Base-by-base conservation (phyloP, 2,113 vertebrate species). In the Garra rufa region DNA sequence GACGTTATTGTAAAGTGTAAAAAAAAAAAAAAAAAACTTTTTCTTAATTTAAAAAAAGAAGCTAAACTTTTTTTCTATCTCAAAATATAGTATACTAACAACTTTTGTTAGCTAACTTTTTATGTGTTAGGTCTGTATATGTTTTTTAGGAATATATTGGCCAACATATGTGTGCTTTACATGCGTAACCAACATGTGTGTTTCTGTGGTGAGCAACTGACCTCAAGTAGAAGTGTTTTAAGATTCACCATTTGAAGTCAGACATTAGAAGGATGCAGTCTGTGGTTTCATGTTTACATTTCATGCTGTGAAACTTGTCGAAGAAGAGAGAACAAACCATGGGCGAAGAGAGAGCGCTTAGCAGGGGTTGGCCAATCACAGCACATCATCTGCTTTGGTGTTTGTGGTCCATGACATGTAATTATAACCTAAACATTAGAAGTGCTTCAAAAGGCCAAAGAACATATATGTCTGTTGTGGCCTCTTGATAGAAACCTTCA, bases 361-460 rank as follows among this genome's bases (percentile, higher is more conserved):
- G 55, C 86, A 70, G 76, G 24, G 78, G 28, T 86, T 85, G 88
- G 78, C 83, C 84, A 83, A 76, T 75, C 84, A 21, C 50, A 85
- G 88, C 67, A 89, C 86, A 89, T 87, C 87, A 82, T 87, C 74
- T 84, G 83, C 90, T 91, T 88, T 91, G 85, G 55, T 89, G 89
- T 88, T 90, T 90, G 70, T 90, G 88, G 90, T 91, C 91, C 87
- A 77, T 91, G 89, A 92, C 90, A 92, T 92, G 89, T 89, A 88
- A 91, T 93, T 93, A 91, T 91, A 91, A 83, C 76, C 85, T 82
- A 90, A 90, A 92, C 86, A 90, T 48, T 84, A 50, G 73, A 86
- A 91, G 87, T 90, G 59, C 81, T 83, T 55, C 88, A 38, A 81
- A 90, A 88, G 75, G 77, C 48, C 52, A 85, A 43, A 50, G 30